A percentile compares a stretch with the other conserved stretches of the same genome.
These are phyloP conservation scores for Merops nubicus DNA, from an alignment of 2,113 vertebrate species.

Conservation along the genomic window DNA sequence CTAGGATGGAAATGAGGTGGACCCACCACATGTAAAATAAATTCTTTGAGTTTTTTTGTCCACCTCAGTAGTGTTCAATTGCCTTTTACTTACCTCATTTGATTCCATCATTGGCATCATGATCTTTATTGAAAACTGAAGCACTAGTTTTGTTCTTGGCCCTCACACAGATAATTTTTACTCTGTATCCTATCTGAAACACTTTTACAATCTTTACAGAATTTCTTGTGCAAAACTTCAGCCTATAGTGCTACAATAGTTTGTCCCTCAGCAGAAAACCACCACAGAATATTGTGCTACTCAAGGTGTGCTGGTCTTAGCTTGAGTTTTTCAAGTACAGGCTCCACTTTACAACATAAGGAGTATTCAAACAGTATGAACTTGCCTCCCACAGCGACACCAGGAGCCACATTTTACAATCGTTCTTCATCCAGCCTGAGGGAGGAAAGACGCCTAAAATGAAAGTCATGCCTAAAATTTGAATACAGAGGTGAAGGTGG, in stretches of 20 bases:
- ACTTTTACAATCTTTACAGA: rapidly evolving
- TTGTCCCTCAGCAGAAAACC: not conserved
- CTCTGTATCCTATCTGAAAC: not conserved
- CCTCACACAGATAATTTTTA: not conserved
- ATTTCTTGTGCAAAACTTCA: not conserved
- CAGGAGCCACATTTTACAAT: not conserved
- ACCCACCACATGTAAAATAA: not conserved
- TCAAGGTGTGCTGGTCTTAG: not conserved
- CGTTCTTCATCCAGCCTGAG: not conserved
- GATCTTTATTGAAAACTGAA: not conserved
- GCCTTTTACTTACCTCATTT: not conserved
- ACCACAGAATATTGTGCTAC: not conserved
- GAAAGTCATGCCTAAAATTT: rapidly evolving
- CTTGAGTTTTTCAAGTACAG: not conserved
- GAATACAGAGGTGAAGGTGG: not conserved
- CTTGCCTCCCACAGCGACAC: not conserved
- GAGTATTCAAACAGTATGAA: not conserved
- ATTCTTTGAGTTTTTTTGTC: not conserved
- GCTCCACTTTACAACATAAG: not conserved
- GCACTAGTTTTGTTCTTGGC: not conserved
- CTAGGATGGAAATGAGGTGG: not conserved
- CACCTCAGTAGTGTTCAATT: not conserved
- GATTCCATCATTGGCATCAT: not conserved
- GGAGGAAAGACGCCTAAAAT: not conserved
- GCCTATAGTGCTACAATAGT: not conserved